Base-by-base conservation (phyloP, 2,797 vertebrate genomes). In the Todus mexicanus region DNA sequence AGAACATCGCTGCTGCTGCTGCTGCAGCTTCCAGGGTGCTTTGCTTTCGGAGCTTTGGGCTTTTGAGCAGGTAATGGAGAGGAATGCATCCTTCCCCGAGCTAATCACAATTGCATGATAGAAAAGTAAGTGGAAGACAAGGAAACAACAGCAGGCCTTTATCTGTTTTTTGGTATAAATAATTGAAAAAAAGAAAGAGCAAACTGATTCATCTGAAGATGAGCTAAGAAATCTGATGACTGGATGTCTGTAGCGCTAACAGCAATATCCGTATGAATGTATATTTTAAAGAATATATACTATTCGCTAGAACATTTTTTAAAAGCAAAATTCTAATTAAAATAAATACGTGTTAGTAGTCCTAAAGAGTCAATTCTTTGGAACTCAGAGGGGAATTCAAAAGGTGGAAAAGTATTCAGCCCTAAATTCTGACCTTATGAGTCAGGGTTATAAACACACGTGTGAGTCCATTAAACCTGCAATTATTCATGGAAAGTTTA, bases 391-490 rank as follows among this genome's bases (percentile, higher is more conserved):
- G 70, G 57, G 37, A 69, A 48, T 90, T 95, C 42, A 33, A 77
- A 73, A 81, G 35, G 22, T 74, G 38, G 75, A 77, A 82, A 72
- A 80, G 50, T 77, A 80, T 92, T 65, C 61, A 85, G 81, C 54
- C 22, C 15, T 50, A 48, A 83, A 89, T 92, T 82, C 74, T 93
- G 89, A 71, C 68, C 78, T 70, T 48, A 56, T 87, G 76, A 80
- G 57, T 91, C 72, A 87, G 91, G 65, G 57, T 92, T 91, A 59
- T 80, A 92, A 94, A 77, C 84, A 91, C 25, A 10, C 31, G 10
- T 90, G 64, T 59, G 70, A 85, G 50, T 85, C n/a, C 38, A 33
- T 94, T 94, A 92, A 94, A 73, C 56, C 33, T 64, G 33, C 74
- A 89, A 0, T 89, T 95, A 71, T 77, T 93, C 64, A 68, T 57